phyloP scores from a whole-genome alignment of 2,797 vertebrate genomes.

The Danio jaintianensis region DNA sequence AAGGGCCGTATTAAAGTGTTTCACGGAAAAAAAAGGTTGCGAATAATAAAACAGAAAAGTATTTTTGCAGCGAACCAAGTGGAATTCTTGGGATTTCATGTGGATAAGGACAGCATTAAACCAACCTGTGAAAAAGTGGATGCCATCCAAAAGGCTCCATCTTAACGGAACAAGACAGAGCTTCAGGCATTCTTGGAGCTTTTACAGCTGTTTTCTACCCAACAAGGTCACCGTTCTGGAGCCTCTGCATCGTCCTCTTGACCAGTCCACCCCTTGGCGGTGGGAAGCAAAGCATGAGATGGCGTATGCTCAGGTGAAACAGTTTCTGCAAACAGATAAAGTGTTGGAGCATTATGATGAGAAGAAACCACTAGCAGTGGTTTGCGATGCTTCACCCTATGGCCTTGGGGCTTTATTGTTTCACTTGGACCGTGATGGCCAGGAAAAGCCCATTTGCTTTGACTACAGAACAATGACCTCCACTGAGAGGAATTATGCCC shows the following conservation, averaged over 20 bases:
- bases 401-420: not conserved
- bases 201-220: no score
- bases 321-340: not conserved
- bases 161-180: no score
- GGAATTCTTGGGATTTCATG: not conserved
- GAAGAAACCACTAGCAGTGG: not conserved
- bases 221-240: not conserved
- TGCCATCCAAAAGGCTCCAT: not conserved
- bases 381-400: constrained; percentile 8
- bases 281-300: not conserved
- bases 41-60: not conserved
- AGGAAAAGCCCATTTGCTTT: not conserved
- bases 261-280: not conserved
- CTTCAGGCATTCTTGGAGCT: no score
- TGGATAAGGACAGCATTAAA: not conserved
- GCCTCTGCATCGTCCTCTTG: not conserved
- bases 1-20: not conserved
- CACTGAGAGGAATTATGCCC: not conserved
- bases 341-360: no score
- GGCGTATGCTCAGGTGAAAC: not conserved
- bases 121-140: not conserved
- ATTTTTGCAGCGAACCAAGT: not conserved
- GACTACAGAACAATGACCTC: not conserved
- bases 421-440: not conserved
- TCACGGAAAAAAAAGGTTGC: not conserved